Evolutionary conservation across 2,797 vertebrate species (phyloP), one percentile per base, ranked within the genome.

Genomic region (Sphaeramia orbicularis): DNA sequence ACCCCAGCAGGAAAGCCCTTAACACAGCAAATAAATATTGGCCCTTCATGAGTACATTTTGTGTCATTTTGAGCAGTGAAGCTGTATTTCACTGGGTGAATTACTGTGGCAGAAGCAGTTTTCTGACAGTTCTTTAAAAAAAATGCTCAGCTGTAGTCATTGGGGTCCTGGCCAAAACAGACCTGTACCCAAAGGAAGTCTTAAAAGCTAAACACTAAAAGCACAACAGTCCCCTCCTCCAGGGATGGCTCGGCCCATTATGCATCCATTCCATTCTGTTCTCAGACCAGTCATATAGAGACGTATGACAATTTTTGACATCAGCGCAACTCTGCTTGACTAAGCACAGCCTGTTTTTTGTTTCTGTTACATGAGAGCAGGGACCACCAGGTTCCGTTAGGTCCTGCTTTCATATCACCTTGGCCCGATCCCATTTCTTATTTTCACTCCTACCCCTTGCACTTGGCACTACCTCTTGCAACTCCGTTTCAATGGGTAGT

Each of bases 171-270:
- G 32, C 43, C 38, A 36, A 40, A 64, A 47, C 62, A 21, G 38
- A 40, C 4, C 0, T 7, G 10, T 58, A 57, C 36, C 41, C 18
- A 21, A 65, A 63, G 60, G 18, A 24, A 49, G 47, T 72, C 53
- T 62, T 42, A 51, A 50, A 76, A 10, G 13, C 27, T 40, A 7
- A 65, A 54, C 14, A 42, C 35, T 61, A 45, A 74, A 71, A 80
- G 55, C 71, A 16, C 11, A 47, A 12, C 65, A 16, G 9, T n/a
- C n/a, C 2, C 0, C 67, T 65, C 53, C 53, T n/a, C n/a, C 12
- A 0, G 40, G 49, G 84, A 51, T 36, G 21, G 2, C 37, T 16
- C 1, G 1, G 13, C n/a, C 8, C n/a, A n/a, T n/a, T n/a, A n/a
- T n/a, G n/a, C n/a, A n/a, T n/a, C n/a, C n/a, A n/a, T n/a, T n/a